phyloP scores from a whole-genome alignment of 2,797 vertebrate genomes.

The Euphonia xanthogaster region DNA sequence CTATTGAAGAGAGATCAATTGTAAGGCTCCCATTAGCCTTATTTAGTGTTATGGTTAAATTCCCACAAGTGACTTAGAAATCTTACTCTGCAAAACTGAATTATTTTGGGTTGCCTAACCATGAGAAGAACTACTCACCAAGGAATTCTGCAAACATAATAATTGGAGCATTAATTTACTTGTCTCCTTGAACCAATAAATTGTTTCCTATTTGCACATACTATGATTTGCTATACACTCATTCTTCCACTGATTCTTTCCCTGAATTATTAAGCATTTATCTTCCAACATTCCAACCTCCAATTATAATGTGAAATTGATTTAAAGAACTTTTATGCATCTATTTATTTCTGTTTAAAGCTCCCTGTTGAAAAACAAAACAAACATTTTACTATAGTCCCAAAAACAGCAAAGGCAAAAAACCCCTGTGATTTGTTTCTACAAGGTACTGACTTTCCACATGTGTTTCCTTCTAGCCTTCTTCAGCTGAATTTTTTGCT shows the following conservation, averaged over 20 bases:
- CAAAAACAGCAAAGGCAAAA: neutral
- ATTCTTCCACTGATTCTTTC: neutral
- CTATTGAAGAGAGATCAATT: neutral
- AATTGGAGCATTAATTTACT: slow-evolving; percentile 56
- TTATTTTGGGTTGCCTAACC: slow-evolving; percentile 41
- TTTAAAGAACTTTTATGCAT: slow-evolving; percentile 12
- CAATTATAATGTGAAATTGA: slow-evolving; percentile 23
- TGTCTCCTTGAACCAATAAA: slow-evolving; percentile 33
- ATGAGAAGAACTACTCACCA: slow-evolving; percentile 19
- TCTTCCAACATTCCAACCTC: slow-evolving; percentile 12
- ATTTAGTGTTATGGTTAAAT: neutral
- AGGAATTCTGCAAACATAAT: slow-evolving; percentile 49
- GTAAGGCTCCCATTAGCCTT: neutral
- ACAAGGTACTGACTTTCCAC: neutral
- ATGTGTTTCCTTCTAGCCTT: neutral
- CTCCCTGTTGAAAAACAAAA: neutral
- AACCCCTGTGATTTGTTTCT: neutral
- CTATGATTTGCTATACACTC: neutral
- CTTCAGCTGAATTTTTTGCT: neutral
- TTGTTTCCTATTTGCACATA: slow-evolving; percentile 31
- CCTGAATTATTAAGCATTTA: slow-evolving; percentile 48
- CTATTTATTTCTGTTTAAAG: slow-evolving; percentile 14
- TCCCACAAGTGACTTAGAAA: neutral
- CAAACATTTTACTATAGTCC: neutral
- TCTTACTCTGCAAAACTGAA: neutral